Conservation (phyloP, 2,113 vertebrate genomes). For the Hippocampus barbouri region DNA sequence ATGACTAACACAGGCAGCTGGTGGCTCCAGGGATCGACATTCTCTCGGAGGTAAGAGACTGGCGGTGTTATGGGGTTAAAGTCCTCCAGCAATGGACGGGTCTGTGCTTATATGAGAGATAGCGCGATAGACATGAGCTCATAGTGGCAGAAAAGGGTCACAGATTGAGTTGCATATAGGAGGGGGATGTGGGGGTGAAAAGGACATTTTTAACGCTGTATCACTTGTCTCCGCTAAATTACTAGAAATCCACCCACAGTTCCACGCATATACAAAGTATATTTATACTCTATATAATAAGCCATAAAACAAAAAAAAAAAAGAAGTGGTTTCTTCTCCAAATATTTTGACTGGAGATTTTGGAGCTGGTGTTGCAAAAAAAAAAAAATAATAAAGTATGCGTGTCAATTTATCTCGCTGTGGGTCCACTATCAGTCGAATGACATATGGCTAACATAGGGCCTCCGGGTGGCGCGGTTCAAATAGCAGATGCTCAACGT, state of each 20-base stretch:
- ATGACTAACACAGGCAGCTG: background rate
- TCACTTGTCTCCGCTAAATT: conserved; percentile 4
- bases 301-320: background rate
- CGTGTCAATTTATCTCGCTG: background rate
- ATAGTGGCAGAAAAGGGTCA: conserved; percentile 22
- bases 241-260: background rate
- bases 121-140: conserved; percentile 28
- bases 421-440: conserved; percentile 9
- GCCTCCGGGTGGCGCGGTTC: background rate
- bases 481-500: background rate
- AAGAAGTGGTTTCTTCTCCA: background rate
- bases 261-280: background rate
- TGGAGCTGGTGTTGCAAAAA: background rate
- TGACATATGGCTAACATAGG: background rate
- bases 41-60: conserved; percentile 13
- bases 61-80: conserved; percentile 23
- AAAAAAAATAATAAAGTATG: background rate
- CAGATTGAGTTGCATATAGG: conserved; percentile 25
- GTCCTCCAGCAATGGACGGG: conserved; percentile 2
- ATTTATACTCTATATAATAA: background rate
- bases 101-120: conserved; percentile 14
- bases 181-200: conserved; percentile 28
- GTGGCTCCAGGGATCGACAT: background rate
- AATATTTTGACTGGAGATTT: background rate
- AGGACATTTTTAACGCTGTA: conserved; percentile 12